Conservation (phyloP, 2,113 vertebrate genomes). For the Upupa epops region DNA sequence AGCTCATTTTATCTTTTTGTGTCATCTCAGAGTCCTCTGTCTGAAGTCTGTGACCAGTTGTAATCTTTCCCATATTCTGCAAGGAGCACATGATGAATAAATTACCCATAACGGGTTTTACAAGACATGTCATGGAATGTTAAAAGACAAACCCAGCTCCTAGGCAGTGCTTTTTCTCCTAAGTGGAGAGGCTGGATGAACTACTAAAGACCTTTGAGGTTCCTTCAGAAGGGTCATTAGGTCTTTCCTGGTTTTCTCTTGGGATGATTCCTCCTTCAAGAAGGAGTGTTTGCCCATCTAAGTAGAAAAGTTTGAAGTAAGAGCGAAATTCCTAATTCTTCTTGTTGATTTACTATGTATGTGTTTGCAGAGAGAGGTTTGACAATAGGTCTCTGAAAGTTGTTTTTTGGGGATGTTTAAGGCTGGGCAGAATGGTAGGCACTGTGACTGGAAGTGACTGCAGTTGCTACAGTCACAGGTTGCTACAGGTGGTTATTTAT, state of each 20-base stretch:
- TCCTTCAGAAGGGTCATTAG: not conserved
- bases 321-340: not conserved
- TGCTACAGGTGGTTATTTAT: not conserved
- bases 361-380: not conserved
- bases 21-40: not conserved
- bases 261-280: not conserved
- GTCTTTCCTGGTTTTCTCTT: not conserved
- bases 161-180: not conserved
- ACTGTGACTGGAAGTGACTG: not conserved
- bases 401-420: not conserved
- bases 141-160: not conserved
- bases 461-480: not conserved
- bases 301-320: not conserved
- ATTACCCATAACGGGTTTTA: not conserved
- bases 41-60: constrained; percentile 9
- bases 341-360: not conserved
- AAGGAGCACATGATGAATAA: not conserved
- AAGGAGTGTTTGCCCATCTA: not conserved
- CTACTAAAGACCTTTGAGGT: not conserved
- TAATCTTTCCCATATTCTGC: constrained; percentile 2
- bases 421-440: not conserved
- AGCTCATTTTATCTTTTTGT: constrained; percentile 27
- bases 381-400: not conserved
- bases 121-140: not conserved
- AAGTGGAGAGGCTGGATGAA: not conserved